phyloP scores from a whole-genome alignment of 2,113 vertebrate genomes.

The Ascaphus truei region DNA sequence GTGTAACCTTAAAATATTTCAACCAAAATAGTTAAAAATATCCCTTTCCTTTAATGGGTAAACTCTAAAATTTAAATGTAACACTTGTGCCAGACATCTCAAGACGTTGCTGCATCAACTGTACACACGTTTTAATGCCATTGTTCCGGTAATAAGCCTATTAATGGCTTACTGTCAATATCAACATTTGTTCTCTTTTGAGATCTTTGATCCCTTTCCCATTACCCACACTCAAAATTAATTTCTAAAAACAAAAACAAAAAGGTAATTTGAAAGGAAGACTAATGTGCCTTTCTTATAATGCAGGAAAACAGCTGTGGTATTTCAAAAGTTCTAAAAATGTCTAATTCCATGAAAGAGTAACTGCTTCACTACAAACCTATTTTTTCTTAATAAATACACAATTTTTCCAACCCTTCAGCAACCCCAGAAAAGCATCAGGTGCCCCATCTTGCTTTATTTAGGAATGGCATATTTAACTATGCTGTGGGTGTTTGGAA shows the following conservation, averaged over 20 bases:
- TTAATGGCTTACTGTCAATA: slow-evolving; percentile 2
- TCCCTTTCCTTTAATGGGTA: background rate
- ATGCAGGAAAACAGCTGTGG: slow-evolving; percentile 72
- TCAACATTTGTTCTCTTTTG: background rate
- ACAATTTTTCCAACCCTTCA: slow-evolving; percentile 64
- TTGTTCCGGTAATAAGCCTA: background rate
- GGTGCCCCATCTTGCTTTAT: slow-evolving; percentile 55
- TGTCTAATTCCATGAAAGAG: slow-evolving; percentile 81
- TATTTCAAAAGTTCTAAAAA: slow-evolving; percentile 82
- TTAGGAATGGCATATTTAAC: slow-evolving; percentile 29
- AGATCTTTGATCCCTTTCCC: background rate
- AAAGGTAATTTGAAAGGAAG: slow-evolving; percentile 71
- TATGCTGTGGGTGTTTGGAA: slow-evolving; percentile 11
- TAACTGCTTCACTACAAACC: slow-evolving; percentile 82
- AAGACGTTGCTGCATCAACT: background rate
- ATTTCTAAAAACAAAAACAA: slow-evolving; percentile 64
- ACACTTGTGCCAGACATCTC: background rate
- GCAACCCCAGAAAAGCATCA: slow-evolving; percentile 63
- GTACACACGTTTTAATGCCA: background rate
- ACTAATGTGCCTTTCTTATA: slow-evolving; percentile 74
- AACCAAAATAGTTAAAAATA: slow-evolving; percentile 65
- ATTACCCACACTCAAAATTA: slow-evolving; percentile 40
- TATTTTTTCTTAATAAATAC: slow-evolving; percentile 81
- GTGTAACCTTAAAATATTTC: slow-evolving; percentile 68
- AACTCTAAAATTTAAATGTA: background rate